Percentiles rank a stretch among this genome's conserved stretches.
These are phyloP conservation scores for Phrynocephalus forsythii DNA, from an alignment of 2,797 vertebrate genomes.

Conservation along the genomic window DNA sequence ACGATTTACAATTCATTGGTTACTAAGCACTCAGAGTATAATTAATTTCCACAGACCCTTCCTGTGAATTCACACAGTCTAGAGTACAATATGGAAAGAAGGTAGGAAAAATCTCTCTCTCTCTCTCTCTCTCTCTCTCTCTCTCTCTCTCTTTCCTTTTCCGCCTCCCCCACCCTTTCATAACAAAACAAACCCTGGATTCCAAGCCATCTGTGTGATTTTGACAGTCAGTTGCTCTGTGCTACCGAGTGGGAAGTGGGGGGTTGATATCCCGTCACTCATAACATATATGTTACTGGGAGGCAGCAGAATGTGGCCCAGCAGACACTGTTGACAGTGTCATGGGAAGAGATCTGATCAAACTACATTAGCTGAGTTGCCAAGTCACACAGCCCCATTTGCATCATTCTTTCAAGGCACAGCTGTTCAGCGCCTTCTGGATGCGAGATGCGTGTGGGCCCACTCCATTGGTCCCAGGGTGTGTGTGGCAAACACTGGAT, in stretches of 20 bases:
- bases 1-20: conserved; percentile 85
- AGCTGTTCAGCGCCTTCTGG: background rate
- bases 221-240: conserved; percentile 31
- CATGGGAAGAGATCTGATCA: conserved; percentile 5
- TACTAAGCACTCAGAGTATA: conserved; percentile 80
- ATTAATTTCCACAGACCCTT: conserved; percentile 82
- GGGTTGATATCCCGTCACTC: conserved; percentile 16
- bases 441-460: background rate
- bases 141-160: background rate
- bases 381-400: background rate
- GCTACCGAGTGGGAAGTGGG: background rate
- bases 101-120: conserved; percentile 33
- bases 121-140: background rate
- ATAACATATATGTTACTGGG: conserved; percentile 42
- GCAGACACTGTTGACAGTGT: conserved; percentile 23
- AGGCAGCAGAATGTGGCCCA: conserved; percentile 10
- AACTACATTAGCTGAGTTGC: conserved; percentile 22
- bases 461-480: background rate
- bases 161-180: background rate
- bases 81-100: conserved; percentile 47
- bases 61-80: conserved; percentile 68
- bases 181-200: conserved; percentile 45
- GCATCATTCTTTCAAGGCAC: conserved; percentile 21
- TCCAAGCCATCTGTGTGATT: conserved; percentile 34
- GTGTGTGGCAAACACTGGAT: background rate